Percentiles rank a stretch among this genome's conserved stretches.
Evolutionary conservation across 2,113 vertebrate species (phyloP).

Genomic region (Irena cyanogastra): DNA sequence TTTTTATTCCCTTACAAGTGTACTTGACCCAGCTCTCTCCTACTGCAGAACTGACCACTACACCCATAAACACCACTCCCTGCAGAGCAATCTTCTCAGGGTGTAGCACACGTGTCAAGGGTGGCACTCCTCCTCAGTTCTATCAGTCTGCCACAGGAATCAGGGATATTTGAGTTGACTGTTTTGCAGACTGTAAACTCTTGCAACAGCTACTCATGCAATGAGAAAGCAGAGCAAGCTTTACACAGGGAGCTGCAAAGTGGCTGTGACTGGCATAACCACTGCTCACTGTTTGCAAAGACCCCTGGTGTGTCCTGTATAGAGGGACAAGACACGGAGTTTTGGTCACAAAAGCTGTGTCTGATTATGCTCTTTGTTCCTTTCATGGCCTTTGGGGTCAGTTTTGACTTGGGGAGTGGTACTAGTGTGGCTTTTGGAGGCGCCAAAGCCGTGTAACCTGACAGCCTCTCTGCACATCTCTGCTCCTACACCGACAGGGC

Average conservation of each 20-base stretch:
- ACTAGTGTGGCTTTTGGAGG: not conserved
- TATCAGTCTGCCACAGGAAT: rapidly evolving
- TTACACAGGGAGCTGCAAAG: not conserved
- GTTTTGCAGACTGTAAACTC: not conserved
- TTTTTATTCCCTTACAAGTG: not conserved
- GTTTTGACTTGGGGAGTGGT: not conserved
- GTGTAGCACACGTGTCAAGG: not conserved
- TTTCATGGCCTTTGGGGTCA: not conserved
- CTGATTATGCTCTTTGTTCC: not conserved
- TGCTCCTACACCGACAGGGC: conserved; percentile 70
- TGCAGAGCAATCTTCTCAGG: not conserved
- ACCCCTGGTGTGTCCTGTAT: not conserved
- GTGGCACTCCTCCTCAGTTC: rapidly evolving
- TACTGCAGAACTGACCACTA: not conserved
- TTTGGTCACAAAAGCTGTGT: not conserved
- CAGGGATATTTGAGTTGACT: not conserved
- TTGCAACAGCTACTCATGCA: not conserved
- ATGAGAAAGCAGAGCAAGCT: not conserved
- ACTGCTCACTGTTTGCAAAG: rapidly evolving
- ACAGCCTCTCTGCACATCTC: not conserved
- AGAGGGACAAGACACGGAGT: not conserved
- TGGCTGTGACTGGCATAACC: not conserved
- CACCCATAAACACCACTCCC: not conserved
- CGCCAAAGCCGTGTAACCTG: not conserved
- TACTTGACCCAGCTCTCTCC: not conserved